Base-by-base conservation (phyloP, 2,113 vertebrate genomes). In the Aviceda subcristata region DNA sequence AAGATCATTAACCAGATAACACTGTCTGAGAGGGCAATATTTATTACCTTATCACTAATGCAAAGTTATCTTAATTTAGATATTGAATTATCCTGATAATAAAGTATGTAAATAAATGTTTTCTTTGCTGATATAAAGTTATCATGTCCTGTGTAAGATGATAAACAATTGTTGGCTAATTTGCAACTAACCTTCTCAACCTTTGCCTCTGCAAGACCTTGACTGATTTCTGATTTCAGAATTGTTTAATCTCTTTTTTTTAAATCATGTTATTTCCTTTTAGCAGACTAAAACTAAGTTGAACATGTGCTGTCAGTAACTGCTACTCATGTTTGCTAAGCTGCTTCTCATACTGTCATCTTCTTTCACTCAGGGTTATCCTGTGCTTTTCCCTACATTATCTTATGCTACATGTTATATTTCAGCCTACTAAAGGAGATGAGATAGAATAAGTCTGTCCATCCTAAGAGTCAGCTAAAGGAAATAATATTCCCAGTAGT, bases 1-100 rank as follows among this genome's bases (percentile, higher is more conserved):
- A 38, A 72, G 78, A 88, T 92, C 56, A 51, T 60, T 88, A 81
- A 88, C 60, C 26, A 60, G 69, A 20, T 29, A 82, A 43, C 9
- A n/a, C 50, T 68, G 48, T 50, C 55, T 90, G 55, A 41, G 67
- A 83, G 56, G 13, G 29, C 55, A 92, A 87, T 92, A 60, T 76
- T 73, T 50, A 74, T 59, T 50, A 34, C 20, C 20, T 75, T 91
- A 87, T 72, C 64, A 39, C 45, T 78, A 78, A 78, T 6, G 30
- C n/a, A 41, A 43, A 77, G 56, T 82, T 92, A 95, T 96, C 93
- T 96, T 75, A 21, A 92, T 96, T 77, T 75, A 87, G 91, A 81
- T 92, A 81, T 7, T 55, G 56, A 89, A 81, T 91, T 87, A 77
- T 87, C 73, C 66, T 89, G 86, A 92, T 87, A 91, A 86, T 67